A percentile compares a stretch with the other conserved stretches of the same genome.
Conservation (phyloP, 2,113 vertebrate genomes). For the Sclerurus mexicanus region DNA sequence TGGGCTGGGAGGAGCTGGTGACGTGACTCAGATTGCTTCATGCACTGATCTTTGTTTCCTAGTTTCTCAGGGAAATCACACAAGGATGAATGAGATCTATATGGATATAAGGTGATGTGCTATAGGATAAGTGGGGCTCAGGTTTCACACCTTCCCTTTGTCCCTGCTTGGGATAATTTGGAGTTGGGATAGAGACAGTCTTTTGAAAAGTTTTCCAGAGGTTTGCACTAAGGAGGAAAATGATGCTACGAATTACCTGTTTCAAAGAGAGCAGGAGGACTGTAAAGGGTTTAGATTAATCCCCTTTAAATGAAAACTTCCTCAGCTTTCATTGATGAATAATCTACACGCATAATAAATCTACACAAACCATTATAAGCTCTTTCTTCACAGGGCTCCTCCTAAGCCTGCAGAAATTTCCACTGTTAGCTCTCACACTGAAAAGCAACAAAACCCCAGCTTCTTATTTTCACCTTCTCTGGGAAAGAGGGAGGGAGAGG, state of each 20-base stretch:
- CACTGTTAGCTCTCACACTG: not conserved
- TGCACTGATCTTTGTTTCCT: not conserved
- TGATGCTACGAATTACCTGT: conserved; percentile 4
- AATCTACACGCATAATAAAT: not conserved
- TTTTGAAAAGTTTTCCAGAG: not conserved
- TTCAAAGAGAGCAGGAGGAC: conserved; percentile 8
- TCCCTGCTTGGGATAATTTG: not conserved
- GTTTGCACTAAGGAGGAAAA: not conserved
- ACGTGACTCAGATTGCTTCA: not conserved
- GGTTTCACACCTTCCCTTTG: not conserved
- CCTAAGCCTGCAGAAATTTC: conserved; percentile 26
- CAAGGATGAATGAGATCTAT: not conserved
- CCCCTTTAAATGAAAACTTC: conserved; percentile 65
- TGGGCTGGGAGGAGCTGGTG: not conserved
- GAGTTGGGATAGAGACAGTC: not conserved
- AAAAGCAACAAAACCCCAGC: not conserved
- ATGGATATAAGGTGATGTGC: not conserved
- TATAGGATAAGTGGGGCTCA: not conserved
- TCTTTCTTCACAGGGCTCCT: conserved; percentile 17
- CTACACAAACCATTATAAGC: not conserved
- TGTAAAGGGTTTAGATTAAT: conserved; percentile 57
- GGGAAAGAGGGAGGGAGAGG: conserved; percentile 23
- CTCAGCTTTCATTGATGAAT: conserved; percentile 45
- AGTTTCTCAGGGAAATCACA: not conserved
- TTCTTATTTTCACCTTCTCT: conserved; percentile 24